phyloP scores from a whole-genome alignment of 1,140 invertebrate species.

The Aphis craccivora region DNA sequence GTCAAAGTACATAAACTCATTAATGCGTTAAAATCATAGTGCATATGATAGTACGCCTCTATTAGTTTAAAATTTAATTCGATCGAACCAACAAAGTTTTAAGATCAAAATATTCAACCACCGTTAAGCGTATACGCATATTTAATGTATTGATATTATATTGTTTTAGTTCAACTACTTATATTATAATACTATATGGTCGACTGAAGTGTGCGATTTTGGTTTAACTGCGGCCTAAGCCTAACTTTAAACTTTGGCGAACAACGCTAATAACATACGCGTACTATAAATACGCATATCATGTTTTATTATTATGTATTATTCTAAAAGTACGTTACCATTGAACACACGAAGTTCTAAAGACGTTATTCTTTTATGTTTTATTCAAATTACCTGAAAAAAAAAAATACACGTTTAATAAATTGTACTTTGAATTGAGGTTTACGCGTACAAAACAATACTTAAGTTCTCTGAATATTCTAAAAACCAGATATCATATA shows the following conservation, averaged over 20 bases:
- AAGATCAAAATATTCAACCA: neutral
- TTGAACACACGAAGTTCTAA: neutral
- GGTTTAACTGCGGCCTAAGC: neutral
- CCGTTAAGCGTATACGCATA: neutral
- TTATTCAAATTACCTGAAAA: neutral
- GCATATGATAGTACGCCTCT: neutral
- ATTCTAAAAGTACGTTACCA: slow-evolving; percentile 7
- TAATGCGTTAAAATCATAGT: neutral
- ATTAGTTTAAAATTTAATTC: neutral
- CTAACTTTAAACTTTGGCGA: neutral
- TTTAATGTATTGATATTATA: neutral
- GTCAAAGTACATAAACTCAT: neutral
- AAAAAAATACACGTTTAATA: neutral
- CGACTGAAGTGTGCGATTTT: neutral
- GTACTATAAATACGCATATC: neutral
- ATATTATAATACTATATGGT: neutral
- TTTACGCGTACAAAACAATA: neutral
- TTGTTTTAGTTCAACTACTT: neutral
- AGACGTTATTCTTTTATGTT: neutral
- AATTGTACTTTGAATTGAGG: neutral
- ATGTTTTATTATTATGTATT: neutral
- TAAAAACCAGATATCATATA: neutral
- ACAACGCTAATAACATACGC: neutral
- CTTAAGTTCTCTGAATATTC: neutral
- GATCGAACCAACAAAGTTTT: neutral